Evolutionary conservation across 2,113 vertebrate genomes (phyloP).

Genomic region (Microtus ochrogaster): DNA sequence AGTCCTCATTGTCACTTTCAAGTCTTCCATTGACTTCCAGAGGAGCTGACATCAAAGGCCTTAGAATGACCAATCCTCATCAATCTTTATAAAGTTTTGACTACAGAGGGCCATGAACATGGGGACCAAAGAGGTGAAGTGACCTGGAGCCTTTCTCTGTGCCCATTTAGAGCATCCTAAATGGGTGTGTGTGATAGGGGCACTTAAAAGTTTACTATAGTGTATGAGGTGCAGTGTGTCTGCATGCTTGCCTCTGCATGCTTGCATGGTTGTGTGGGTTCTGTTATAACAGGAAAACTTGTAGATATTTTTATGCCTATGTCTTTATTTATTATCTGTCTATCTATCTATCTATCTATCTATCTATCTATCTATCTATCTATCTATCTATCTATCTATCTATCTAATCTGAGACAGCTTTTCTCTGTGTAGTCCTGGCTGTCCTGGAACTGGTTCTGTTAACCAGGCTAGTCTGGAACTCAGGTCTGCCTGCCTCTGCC

Average conservation of each 20-base stretch:
- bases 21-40: constrained; percentile 62
- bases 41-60: constrained; percentile 58
- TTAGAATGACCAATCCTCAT: constrained; percentile 67
- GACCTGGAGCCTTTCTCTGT: constrained; percentile 57
- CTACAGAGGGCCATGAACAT: constrained; percentile 64
- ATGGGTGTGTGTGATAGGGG: constrained; percentile 46
- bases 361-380: too few relatives aligned
- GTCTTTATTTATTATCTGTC: neutral
- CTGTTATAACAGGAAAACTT: neutral
- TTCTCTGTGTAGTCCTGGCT: neutral
- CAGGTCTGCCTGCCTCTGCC: neutral
- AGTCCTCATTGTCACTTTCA: constrained; percentile 49
- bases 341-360: neutral
- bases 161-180: constrained; percentile 57
- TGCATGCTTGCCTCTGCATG: neutral
- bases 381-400: too few relatives aligned
- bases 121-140: constrained; percentile 62
- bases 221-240: constrained; percentile 34
- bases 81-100: constrained; percentile 62
- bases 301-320: neutral
- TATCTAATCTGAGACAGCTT: neutral
- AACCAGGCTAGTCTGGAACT: neutral
- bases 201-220: constrained; percentile 47
- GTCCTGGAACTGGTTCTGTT: neutral
- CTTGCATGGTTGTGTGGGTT: neutral